phyloP scores from a whole-genome alignment of 1,140 invertebrate genomes.

The Drosophila teissieri region DNA sequence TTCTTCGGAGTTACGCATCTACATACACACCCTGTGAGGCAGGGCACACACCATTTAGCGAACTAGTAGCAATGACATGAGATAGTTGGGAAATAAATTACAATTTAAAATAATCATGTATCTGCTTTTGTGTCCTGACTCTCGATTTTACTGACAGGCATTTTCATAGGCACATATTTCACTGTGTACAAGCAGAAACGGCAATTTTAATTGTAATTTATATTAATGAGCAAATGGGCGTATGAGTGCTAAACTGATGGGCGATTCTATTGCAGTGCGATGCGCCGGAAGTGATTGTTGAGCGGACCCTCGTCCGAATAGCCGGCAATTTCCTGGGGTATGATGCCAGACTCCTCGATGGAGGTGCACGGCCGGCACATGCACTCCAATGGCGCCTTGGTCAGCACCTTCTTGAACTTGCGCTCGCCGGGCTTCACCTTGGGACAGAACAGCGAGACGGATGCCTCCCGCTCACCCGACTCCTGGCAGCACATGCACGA shows the following conservation, averaged over 20 bases:
- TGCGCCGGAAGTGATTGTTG: slow-evolving; percentile 89
- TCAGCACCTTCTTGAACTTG: slow-evolving; percentile 94
- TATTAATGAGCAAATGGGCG: slow-evolving; percentile 48
- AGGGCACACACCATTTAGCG: slow-evolving; percentile 58
- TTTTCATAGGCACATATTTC: slow-evolving; percentile 1
- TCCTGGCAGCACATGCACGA: slow-evolving; percentile 98
- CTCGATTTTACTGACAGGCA: not conserved
- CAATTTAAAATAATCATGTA: slow-evolving; percentile 30
- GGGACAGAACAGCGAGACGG: slow-evolving; percentile 94
- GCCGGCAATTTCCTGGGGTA: slow-evolving; percentile 95
- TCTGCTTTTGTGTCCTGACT: not conserved
- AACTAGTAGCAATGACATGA: slow-evolving; percentile 62
- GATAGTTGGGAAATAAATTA: slow-evolving; percentile 67
- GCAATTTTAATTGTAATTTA: slow-evolving; percentile 45
- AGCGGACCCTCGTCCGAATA: slow-evolving; percentile 92
- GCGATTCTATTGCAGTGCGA: slow-evolving; percentile 83
- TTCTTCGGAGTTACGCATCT: slow-evolving; percentile 30
- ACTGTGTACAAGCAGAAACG: slow-evolving; percentile 37
- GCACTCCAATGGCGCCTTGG: slow-evolving; percentile 95
- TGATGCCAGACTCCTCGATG: slow-evolving; percentile 93
- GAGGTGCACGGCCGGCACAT: slow-evolving; percentile 97
- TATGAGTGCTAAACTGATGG: slow-evolving; percentile 15
- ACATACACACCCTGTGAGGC: slow-evolving; percentile 37
- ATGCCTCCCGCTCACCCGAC: slow-evolving; percentile 95
- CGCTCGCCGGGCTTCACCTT: slow-evolving; percentile 93